Evolutionary conservation across 2,888 invertebrate genomes (phyloP).

Genomic region (Tanypteryx hageni): DNA sequence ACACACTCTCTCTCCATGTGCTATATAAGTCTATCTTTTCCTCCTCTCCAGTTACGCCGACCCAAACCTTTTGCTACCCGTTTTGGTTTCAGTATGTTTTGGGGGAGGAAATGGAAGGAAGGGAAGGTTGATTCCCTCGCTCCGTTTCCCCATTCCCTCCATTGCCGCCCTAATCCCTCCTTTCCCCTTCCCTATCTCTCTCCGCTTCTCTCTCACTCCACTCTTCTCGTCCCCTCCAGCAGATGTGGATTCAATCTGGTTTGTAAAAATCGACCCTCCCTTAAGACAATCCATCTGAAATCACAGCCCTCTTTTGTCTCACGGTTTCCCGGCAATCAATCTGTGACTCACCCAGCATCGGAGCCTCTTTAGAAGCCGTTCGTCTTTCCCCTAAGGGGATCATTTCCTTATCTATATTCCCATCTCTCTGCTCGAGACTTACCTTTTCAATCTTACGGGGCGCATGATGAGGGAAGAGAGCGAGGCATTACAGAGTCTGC

Average conservation of each 20-base stretch:
- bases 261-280: neutral
- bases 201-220: neutral
- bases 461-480: neutral
- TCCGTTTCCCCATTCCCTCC: neutral
- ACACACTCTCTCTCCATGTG: neutral
- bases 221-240: neutral
- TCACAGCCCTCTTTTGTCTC: neutral
- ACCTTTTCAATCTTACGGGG: constrained; percentile 2
- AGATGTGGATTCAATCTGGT: constrained; percentile 4
- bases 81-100: neutral
- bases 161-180: neutral
- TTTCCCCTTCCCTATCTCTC: neutral
- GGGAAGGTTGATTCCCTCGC: neutral
- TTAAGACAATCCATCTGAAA: neutral
- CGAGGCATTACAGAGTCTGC: neutral
- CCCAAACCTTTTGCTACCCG: neutral
- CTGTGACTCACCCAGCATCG: neutral
- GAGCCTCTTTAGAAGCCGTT: too few species aligned
- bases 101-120: neutral
- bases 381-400: too few species aligned
- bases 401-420: neutral
- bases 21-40: neutral
- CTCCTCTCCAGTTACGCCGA: neutral
- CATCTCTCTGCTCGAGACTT: neutral
- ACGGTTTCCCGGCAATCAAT: neutral